Evolutionary conservation across 2,113 vertebrate genomes (phyloP), one percentile per base, ranked within the genome.

Genomic region (Chascanopsetta lugubris): DNA sequence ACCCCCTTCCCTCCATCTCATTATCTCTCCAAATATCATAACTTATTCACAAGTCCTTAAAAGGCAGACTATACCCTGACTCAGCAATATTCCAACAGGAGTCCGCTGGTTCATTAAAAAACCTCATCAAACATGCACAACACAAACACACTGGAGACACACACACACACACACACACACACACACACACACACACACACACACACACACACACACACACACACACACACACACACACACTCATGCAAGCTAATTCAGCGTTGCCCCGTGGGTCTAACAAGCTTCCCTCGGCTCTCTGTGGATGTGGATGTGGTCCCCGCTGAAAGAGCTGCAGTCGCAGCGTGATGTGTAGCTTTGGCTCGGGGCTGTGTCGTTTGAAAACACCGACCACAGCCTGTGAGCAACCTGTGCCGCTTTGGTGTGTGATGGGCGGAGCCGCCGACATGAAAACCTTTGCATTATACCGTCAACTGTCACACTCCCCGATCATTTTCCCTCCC

Each of bases 1-100:
- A 95, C 94, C 82, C 94, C 94, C 84, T 95, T 92, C 91, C 94
- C 72, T 95, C 95, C 89, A 94, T 96, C 3, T 99, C 88, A 89
- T 91, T 90, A 91, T 89, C 85, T 88, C 78, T 87, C 75, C 88
- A 90, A 90, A 91, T 89, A 91, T 88, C 85, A 90, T 90, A 84
- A 89, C 77, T 91, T 88, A 91, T 90, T 90, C 88, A 91, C 76
- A 84, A 62, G 82, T 82, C 73, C 77, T 89, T 89, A 87, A 89
- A 90, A 90, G 75, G 79, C 85, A 78, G 83, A 83, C 78, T 71
- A 80, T 80, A 80, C 63, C 83, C 88, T 88, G 87, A 91, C 85
- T 61, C 90, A 88, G 90, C 90, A 72, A 86, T 82, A 88, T 87
- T n/a, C 62, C 79, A 73, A 45, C 83, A 61, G 47, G 57, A 88